Base-by-base conservation (phyloP, 2,888 invertebrate species). In the Zaprionus lineosus region DNA sequence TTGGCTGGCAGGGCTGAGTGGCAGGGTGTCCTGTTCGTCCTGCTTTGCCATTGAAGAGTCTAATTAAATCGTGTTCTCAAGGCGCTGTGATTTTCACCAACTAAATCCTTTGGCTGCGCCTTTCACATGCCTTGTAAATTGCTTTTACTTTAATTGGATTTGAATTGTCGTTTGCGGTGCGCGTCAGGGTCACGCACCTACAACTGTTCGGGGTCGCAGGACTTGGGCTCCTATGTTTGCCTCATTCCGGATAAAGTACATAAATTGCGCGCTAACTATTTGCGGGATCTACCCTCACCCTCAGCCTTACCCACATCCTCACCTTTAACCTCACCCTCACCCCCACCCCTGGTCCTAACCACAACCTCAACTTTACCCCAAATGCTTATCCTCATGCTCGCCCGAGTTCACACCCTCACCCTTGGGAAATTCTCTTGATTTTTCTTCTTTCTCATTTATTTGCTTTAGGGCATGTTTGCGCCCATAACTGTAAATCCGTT, bases 101-200 rank as follows among this genome's bases (percentile, higher is more conserved):
- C 44, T 9, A 40, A 58, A 62, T 64, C 53, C 67, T 56, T 36
- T 50, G 55, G 51, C 43, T 60, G 61, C 39, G 41, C 29, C 51
- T 56, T 52, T 70, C 40, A 34, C 44, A 55, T 57, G 63, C 43
- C 26, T 11, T 43, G 53, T 50, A 61, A 78, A 73, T 83, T 79
- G 84, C 85, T 78, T 78, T 84, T 74, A 65, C 74, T 74, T 82
- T 84, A 84, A 78, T 78, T 78, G 85, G 83, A 82, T 74, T 77
- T 53, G 50, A 58, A 55, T 57, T 51, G 63, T 73, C 57, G 58
- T 29, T n/a, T n/a, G n/a, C 11, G 24, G 21, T 21, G 34, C 16
- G 62, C 29, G 26, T 26, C 64, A 57, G 37, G 70, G 64, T 67
- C 66, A 67, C 47, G 63, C 69, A 62, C 48, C 63, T 14, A 44